Evolutionary conservation across 2,797 vertebrate species (phyloP).

Genomic region (Brotula barbata): DNA sequence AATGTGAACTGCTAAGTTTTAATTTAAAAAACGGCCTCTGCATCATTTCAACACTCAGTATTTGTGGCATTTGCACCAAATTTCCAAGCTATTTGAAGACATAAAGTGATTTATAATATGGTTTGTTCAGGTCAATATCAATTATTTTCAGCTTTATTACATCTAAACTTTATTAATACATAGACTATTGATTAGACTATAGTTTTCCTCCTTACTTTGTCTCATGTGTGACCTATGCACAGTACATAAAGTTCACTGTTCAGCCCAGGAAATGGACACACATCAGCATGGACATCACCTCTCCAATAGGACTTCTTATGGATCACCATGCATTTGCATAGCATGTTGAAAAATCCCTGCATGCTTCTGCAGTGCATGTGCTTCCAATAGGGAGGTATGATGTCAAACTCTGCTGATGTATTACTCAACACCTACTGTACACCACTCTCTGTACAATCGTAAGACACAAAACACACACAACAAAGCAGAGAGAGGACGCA

Average conservation of each 20-base stretch:
- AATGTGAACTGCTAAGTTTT: not conserved
- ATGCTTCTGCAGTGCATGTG: not conserved
- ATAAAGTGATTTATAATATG: not conserved
- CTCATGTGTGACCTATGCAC: no score
- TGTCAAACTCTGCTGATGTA: not conserved
- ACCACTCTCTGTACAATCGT: no score
- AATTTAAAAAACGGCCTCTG: not conserved
- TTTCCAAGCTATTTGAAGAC: not conserved
- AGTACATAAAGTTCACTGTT: no score
- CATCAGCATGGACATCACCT: no score
- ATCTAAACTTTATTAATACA: no score
- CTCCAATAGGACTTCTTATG: no score
- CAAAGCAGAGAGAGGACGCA: slow-evolving; percentile 18
- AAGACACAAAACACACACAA: not conserved
- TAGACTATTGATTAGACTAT: no score
- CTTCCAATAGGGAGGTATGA: not conserved
- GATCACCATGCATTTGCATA: no score
- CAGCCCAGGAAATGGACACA: no score
- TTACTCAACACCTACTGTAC: not conserved
- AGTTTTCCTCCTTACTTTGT: no score
- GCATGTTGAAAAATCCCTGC: not conserved
- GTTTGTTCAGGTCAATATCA: no score
- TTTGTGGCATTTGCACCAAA: not conserved
- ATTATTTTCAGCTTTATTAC: no score
- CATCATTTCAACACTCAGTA: not conserved